These are phyloP conservation scores for Saccopteryx leptura DNA, from an alignment of 2,113 vertebrate genomes.

Conservation along the genomic window DNA sequence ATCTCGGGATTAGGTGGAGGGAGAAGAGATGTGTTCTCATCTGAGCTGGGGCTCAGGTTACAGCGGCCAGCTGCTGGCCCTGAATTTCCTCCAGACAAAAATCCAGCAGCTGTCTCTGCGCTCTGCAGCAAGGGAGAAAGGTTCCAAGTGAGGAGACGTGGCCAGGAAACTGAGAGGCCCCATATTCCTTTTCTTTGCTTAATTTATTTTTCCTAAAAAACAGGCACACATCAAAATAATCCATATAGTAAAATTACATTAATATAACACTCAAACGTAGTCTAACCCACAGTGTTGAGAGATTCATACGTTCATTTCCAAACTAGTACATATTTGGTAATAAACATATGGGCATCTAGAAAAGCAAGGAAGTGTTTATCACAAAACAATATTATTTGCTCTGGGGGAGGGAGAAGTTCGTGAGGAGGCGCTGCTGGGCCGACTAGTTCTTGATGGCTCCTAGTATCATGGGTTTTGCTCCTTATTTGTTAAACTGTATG, in stretches of 20 bases:
- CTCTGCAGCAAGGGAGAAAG: rapidly evolving
- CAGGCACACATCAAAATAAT: neutral
- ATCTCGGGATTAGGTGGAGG: neutral
- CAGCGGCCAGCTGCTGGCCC: neutral
- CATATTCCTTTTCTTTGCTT: neutral
- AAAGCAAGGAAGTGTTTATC: neutral
- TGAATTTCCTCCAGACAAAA: neutral
- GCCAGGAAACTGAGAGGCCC: conserved; percentile 33
- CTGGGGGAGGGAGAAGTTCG: neutral
- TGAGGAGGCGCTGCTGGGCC: neutral
- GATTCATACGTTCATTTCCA: neutral
- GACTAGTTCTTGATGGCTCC: neutral
- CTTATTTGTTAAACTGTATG: neutral
- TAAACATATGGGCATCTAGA: neutral
- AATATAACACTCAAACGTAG: neutral
- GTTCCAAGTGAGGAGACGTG: neutral
- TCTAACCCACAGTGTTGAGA: neutral
- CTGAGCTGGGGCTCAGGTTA: neutral
- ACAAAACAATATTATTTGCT: neutral
- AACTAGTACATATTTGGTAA: neutral
- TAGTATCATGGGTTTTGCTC: neutral
- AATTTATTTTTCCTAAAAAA: conserved; percentile 5
- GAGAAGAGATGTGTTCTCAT: neutral
- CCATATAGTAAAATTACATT: neutral
- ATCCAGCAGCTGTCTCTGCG: neutral